Evolutionary conservation across 1,140 invertebrate genomes (phyloP).

Genomic region (Sarcophaga bullata): DNA sequence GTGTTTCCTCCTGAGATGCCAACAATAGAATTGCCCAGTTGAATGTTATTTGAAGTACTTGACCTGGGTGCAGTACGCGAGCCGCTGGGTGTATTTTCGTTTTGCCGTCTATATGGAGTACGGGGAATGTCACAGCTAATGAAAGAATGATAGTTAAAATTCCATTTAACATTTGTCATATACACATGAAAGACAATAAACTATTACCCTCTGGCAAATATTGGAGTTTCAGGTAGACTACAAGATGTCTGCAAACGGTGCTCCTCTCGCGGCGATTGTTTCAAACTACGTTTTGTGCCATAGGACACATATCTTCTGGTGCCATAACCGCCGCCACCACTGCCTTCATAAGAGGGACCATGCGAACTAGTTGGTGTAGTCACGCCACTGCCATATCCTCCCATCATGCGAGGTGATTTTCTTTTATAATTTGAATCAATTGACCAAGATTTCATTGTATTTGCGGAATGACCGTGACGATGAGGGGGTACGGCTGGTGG

Average conservation of each 20-base stretch:
- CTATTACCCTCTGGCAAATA: slow-evolving; percentile 77
- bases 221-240: slow-evolving; percentile 83
- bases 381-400: slow-evolving; percentile 63
- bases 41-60: slow-evolving; percentile 69
- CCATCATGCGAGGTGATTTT: slow-evolving; percentile 65
- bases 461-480: slow-evolving; percentile 69
- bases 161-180: background rate
- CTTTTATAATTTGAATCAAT: slow-evolving; percentile 80
- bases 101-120: slow-evolving; percentile 74
- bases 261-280: slow-evolving; percentile 68
- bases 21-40: slow-evolving; percentile 65
- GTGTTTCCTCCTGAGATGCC: slow-evolving; percentile 59
- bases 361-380: slow-evolving; percentile 70
- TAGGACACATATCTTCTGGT: slow-evolving; percentile 58
- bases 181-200: slow-evolving; percentile 37
- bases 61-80: slow-evolving; percentile 69
- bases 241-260: slow-evolving; percentile 80
- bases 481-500: slow-evolving; percentile 78
- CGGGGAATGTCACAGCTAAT: slow-evolving; percentile 76
- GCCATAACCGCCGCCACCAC: slow-evolving; percentile 62
- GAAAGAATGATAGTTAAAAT: background rate
- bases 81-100: slow-evolving; percentile 66
- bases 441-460: slow-evolving; percentile 81
- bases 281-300: slow-evolving; percentile 61
- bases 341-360: slow-evolving; percentile 69